These are phyloP conservation scores for Drosophila austrosaltans DNA, from an alignment of 2,888 invertebrate species.

Conservation along the genomic window DNA sequence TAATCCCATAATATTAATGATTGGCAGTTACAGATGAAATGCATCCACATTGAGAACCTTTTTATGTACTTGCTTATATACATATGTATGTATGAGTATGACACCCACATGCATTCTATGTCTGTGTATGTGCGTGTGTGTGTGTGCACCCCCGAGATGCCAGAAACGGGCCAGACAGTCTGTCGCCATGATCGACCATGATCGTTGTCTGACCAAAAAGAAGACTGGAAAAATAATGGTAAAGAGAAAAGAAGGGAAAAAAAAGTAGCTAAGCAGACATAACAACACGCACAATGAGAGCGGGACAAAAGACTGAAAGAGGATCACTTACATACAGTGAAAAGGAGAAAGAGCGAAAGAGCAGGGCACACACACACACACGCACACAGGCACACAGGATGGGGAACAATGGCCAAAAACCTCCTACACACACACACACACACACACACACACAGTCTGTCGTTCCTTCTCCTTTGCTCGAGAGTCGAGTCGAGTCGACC, in stretches of 20 bases:
- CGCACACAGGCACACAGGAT: slow-evolving; percentile 30
- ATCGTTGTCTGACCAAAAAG: slow-evolving; percentile 23
- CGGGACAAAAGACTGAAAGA: slow-evolving; percentile 58
- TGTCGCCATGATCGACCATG: slow-evolving; percentile 66
- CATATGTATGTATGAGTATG: slow-evolving; percentile 26
- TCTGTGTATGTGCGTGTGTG: neutral
- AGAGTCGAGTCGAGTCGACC: slow-evolving; percentile 13
- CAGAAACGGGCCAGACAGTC: slow-evolving; percentile 72
- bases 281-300: slow-evolving; percentile 66
- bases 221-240: slow-evolving; percentile 10
- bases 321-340: slow-evolving; percentile 42
- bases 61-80: slow-evolving; percentile 18
- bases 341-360: slow-evolving; percentile 16
- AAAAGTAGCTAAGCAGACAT: slow-evolving; percentile 56
- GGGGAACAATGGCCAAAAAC: slow-evolving; percentile 64
- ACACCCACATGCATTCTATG: slow-evolving; percentile 20
- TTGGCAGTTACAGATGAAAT: slow-evolving; percentile 33
- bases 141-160: slow-evolving; percentile 46
- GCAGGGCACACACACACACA: slow-evolving; percentile 11
- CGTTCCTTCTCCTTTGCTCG: neutral
- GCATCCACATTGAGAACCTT: slow-evolving; percentile 30
- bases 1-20: slow-evolving; percentile 66
- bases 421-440: slow-evolving; percentile 64
- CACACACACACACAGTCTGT: slow-evolving; percentile 13
- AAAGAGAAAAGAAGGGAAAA: slow-evolving; percentile 25